Percentiles rank a stretch among this genome's conserved stretches.
Conservation (phyloP, 2,797 vertebrate genomes). For the Typhlichthys eigenmanni region DNA sequence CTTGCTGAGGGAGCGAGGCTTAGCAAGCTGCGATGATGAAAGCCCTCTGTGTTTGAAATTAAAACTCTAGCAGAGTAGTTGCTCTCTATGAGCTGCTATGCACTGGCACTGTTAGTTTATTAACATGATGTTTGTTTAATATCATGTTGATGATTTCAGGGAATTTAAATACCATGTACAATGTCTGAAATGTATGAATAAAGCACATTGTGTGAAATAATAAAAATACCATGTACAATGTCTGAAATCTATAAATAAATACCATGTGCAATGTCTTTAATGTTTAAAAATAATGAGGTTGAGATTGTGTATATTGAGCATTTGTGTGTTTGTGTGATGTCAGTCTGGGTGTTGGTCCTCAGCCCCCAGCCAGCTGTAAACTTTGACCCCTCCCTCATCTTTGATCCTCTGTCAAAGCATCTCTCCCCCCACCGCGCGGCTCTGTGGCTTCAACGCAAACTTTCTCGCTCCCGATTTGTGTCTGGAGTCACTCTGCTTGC, state of each 20-base stretch:
- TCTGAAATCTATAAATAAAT: not conserved
- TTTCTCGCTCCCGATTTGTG: conserved; percentile 62
- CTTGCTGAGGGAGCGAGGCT: conserved; percentile 56
- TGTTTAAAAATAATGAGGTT: not conserved
- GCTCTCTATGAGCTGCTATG: conserved; percentile 47
- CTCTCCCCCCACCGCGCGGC: conserved; percentile 53
- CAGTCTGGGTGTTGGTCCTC: conserved; percentile 38
- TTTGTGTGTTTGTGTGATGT: not conserved
- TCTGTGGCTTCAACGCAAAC: conserved; percentile 60
- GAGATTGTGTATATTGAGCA: not conserved
- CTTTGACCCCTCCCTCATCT: conserved; percentile 74
- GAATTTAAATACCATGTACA: not conserved
- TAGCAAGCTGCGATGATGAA: conserved; percentile 57
- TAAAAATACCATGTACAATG: not conserved
- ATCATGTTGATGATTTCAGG: conserved; percentile 8
- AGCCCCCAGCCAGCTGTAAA: conserved; percentile 70
- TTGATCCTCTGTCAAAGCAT: conserved; percentile 75
- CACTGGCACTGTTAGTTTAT: conserved; percentile 31
- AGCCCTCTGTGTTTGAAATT: conserved; percentile 61
- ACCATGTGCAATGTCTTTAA: not conserved
- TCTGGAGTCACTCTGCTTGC: conserved; percentile 55
- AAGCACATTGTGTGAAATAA: too few species aligned
- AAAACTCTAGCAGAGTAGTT: conserved; percentile 52
- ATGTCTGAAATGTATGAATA: not conserved
- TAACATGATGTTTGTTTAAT: conserved; percentile 47